Conservation (phyloP, 53 echinoderm and acorn worm genomes). For the Holothuria leucospilota region DNA sequence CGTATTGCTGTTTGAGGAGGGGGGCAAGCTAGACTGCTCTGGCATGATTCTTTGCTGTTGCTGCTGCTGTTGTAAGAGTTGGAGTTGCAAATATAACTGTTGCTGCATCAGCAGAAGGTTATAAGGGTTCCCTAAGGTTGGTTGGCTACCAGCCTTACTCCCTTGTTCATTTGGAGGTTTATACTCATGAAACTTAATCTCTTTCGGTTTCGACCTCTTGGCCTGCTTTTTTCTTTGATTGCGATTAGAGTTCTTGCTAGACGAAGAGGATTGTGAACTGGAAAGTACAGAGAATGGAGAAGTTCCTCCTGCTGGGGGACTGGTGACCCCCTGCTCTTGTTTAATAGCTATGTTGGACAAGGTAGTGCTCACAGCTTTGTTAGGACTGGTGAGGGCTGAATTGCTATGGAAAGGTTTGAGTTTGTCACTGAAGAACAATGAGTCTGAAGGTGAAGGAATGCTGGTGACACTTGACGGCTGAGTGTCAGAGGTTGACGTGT, state of each 20-base stretch:
- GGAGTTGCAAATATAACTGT: slow-evolving; percentile 92
- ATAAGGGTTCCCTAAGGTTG: slow-evolving; percentile 73
- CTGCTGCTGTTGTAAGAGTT: slow-evolving; percentile 92
- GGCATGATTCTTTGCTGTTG: slow-evolving; percentile 86
- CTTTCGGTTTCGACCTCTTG: slow-evolving; percentile 93
- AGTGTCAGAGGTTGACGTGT: slow-evolving; percentile 47
- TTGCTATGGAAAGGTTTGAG: slow-evolving; percentile 40
- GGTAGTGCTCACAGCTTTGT: slow-evolving; percentile 22
- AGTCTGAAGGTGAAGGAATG: slow-evolving; percentile 84
- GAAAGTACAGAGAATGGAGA: slow-evolving; percentile 55
- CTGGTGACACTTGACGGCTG: slow-evolving; percentile 51
- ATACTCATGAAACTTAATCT: slow-evolving; percentile 99
- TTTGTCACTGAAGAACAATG: slow-evolving; percentile 51
- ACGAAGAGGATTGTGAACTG: slow-evolving; percentile 48
- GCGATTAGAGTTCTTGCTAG: slow-evolving; percentile 56
- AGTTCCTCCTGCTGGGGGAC: slow-evolving; percentile 69
- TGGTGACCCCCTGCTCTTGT: slow-evolving; percentile 88
- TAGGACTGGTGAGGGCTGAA: slow-evolving; percentile 51
- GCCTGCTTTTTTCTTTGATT: slow-evolving; percentile 88
- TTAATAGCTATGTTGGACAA: slow-evolving; percentile 69
- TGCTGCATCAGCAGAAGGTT: slow-evolving; percentile 94
- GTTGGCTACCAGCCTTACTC: slow-evolving; percentile 66
- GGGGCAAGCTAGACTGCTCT: slow-evolving; percentile 61
- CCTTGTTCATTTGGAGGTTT: slow-evolving; percentile 95
- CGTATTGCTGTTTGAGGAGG: slow-evolving; percentile 25